Base-by-base conservation (phyloP, 2,888 invertebrate genomes). In the Invenusta paracnida region DNA sequence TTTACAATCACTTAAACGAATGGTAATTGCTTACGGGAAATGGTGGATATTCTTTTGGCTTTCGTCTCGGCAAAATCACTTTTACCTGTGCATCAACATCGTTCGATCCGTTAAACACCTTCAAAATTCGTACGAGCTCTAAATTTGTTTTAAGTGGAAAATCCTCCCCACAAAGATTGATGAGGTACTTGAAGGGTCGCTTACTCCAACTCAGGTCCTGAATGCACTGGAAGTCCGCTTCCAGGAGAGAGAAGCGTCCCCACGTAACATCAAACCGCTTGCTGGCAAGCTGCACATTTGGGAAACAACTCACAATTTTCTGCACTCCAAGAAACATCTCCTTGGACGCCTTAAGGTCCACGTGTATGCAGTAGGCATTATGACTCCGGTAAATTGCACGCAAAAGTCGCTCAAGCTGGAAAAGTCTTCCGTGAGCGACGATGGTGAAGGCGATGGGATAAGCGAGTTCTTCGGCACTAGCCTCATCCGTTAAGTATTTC, bases 321-420 rank as follows among this genome's bases (percentile, higher is more conserved):
- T 87, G 86, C 48, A 90, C 88, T 0, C 88, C 84, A 0, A 88
- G 84, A 81, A 87, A 88, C 0, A 89, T 85, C 0, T 83, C 85
- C 1, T 82, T 67, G 1, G 85, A 29, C 0, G 90, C 86, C 79
- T 90, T 90, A n/a, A 85, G 88, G 85, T 91, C 91, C 0, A 91
- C 89, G 84, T 90, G 90, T 11, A 91, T 88, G 86, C 91, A 91
- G 88, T 90, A 91, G 25, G 89, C 85, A 86, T 91, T 90, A 83
- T 90, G 90, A 2, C 89, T 89, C 2, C 89, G 87, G 86, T 91
- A 91, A 30, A 91, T 89, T 0, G 89, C 88, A 13, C 90, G 87
- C 23, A 91, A 87, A 2, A 90, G 86, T 28, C 90, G 88, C 81
- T 90, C 89, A 0, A 89, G 88, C 83, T 90, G 90, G n/a, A n/a